phyloP scores from a whole-genome alignment of 2,113 vertebrate species.

The Pimephales promelas region DNA sequence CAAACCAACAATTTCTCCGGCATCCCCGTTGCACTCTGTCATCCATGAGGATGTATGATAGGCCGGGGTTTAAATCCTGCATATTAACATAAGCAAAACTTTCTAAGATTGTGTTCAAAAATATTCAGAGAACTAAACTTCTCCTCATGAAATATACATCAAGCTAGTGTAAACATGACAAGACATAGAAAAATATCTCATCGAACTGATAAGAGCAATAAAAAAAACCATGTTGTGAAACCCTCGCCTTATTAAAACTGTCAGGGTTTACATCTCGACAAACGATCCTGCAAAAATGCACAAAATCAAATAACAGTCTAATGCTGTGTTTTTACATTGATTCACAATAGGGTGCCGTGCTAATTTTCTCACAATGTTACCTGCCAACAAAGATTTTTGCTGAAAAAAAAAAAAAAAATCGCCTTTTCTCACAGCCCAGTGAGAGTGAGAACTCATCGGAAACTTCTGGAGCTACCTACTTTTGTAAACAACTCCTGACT shows the following conservation, averaged over 20 bases:
- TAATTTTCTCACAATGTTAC: neutral
- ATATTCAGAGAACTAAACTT: neutral
- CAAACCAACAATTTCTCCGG: slow-evolving; percentile 5
- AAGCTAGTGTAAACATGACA: slow-evolving; percentile 1
- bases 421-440: neutral
- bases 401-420: neutral
- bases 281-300: neutral
- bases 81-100: neutral
- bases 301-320: neutral
- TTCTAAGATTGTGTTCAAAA: neutral
- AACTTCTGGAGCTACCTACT: neutral
- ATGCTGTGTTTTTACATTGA: slow-evolving; percentile 10
- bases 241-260: neutral
- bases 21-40: slow-evolving; percentile 1
- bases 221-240: neutral
- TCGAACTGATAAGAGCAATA: slow-evolving; percentile 1
- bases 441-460: neutral
- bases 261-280: neutral
- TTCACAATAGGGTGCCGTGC: neutral
- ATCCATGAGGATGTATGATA: too few relatives aligned
- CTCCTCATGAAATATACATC: neutral
- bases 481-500: neutral
- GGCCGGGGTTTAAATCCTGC: neutral
- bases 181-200: neutral
- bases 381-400: neutral